Evolutionary conservation across 2,113 vertebrate species (phyloP).

Genomic region (Melanerpes aurifrons): DNA sequence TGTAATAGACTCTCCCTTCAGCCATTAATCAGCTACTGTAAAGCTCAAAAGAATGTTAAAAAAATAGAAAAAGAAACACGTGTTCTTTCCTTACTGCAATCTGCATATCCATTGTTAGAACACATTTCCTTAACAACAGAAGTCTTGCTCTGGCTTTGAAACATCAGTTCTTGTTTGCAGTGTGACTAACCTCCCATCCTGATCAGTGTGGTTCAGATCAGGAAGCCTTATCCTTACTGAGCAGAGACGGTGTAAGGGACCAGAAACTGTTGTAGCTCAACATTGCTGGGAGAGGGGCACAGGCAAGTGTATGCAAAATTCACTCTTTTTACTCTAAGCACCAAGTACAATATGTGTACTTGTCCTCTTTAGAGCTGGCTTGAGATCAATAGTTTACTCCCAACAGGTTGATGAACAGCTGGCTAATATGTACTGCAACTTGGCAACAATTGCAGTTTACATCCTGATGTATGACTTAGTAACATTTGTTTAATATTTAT

Average conservation of each 20-base stretch:
- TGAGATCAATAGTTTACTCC: neutral
- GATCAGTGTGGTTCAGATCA: neutral
- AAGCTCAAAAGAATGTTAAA: neutral
- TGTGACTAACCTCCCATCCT: constrained; percentile 11
- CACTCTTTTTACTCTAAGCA: neutral
- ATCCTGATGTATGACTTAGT: neutral
- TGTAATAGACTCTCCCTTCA: neutral
- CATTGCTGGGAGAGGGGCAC: neutral
- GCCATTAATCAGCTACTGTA: neutral
- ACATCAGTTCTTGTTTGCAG: constrained; percentile 17
- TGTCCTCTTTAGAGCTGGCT: neutral
- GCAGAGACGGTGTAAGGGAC: neutral
- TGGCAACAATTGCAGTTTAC: neutral
- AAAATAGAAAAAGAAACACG: neutral
- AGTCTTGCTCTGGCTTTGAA: constrained; percentile 7
- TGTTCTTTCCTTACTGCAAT: neutral
- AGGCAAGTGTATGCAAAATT: neutral
- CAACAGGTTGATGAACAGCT: neutral
- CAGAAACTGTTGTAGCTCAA: no score
- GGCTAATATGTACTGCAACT: neutral
- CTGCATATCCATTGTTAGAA: neutral
- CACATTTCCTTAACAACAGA: constrained; percentile 41
- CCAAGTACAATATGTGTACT: neutral
- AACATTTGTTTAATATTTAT: neutral
- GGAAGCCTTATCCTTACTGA: neutral